These are phyloP conservation scores for Drosophila pruinosa DNA, from an alignment of 1,140 invertebrate species.

Conservation along the genomic window DNA sequence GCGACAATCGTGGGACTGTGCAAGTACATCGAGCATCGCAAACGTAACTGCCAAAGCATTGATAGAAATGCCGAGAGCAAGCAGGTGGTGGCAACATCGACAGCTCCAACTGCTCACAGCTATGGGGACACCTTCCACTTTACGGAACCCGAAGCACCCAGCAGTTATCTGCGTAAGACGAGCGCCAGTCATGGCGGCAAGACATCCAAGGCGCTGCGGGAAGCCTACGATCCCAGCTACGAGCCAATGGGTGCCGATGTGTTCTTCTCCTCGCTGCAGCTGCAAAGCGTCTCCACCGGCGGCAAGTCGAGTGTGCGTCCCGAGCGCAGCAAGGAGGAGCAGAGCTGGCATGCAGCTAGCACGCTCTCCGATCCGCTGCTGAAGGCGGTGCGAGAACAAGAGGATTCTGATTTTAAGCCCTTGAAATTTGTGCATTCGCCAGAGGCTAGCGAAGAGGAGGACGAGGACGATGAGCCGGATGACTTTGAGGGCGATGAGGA, in stretches of 20 bases:
- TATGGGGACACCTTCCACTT: constrained; percentile 69
- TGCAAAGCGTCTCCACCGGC: constrained; percentile 88
- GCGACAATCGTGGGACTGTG: constrained; percentile 90
- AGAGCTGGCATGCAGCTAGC: constrained; percentile 34
- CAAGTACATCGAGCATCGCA: constrained; percentile 92
- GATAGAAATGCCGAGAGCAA: background rate
- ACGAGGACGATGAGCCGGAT: constrained; percentile 71
- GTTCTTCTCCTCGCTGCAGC: constrained; percentile 92
- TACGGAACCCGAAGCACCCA: constrained; percentile 82
- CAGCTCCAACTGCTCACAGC: constrained; percentile 53
- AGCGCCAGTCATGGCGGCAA: constrained; percentile 68
- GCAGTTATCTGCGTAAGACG: constrained; percentile 58
- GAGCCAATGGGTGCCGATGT: constrained; percentile 88
- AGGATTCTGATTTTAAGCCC: constrained; percentile 79
- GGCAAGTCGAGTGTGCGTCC: constrained; percentile 78
- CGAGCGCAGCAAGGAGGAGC: constrained; percentile 30
- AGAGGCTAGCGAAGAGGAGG: constrained; percentile 83
- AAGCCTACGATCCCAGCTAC: constrained; percentile 82
- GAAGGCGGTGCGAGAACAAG: constrained; percentile 85
- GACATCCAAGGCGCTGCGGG: constrained; percentile 62
- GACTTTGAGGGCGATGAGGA: constrained; percentile 82
- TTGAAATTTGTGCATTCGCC: constrained; percentile 70
- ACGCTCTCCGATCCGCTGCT: constrained; percentile 84
- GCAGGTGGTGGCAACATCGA: background rate
- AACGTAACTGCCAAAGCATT: constrained; percentile 84